Evolutionary conservation across 2,113 vertebrate species (phyloP).

Genomic region (Strix aluco): DNA sequence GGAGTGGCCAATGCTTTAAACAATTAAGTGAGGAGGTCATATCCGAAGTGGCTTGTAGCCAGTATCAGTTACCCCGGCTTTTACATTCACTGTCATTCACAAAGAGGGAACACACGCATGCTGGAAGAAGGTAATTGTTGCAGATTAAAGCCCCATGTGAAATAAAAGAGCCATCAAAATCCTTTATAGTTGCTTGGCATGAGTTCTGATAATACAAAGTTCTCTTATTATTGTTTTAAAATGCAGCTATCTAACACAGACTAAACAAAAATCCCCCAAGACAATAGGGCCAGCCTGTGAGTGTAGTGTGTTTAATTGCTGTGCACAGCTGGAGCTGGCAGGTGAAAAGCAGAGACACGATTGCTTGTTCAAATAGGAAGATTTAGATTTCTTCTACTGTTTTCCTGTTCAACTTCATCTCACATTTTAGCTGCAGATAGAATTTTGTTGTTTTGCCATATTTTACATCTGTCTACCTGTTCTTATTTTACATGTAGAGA

Average conservation of each 20-base stretch:
- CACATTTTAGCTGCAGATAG: neutral
- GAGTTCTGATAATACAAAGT: slow-evolving; percentile 9
- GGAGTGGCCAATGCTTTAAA: neutral
- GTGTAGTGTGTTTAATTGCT: neutral
- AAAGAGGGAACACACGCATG: neutral
- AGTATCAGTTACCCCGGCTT: neutral
- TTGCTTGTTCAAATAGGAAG: neutral
- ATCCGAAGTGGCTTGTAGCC: neutral
- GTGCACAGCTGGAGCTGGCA: slow-evolving; percentile 23
- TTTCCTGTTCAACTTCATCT: neutral
- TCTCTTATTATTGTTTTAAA: slow-evolving; percentile 23
- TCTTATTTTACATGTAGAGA: neutral
- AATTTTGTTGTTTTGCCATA: neutral
- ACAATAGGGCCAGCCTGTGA: slow-evolving; percentile 8
- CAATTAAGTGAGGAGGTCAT: neutral
- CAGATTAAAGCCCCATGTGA: neutral
- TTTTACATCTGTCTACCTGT: neutral
- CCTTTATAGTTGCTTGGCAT: slow-evolving; percentile 26
- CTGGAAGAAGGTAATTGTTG: slow-evolving; percentile 8
- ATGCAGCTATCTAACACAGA: slow-evolving; percentile 23
- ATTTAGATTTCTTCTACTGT: neutral
- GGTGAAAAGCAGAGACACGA: slow-evolving; percentile 20
- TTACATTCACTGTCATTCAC: neutral
- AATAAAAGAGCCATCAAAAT: slow-evolving; percentile 28
- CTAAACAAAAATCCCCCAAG: slow-evolving; percentile 53